phyloP scores from a whole-genome alignment of 2,888 invertebrate genomes.

The Drosophila siamana region DNA sequence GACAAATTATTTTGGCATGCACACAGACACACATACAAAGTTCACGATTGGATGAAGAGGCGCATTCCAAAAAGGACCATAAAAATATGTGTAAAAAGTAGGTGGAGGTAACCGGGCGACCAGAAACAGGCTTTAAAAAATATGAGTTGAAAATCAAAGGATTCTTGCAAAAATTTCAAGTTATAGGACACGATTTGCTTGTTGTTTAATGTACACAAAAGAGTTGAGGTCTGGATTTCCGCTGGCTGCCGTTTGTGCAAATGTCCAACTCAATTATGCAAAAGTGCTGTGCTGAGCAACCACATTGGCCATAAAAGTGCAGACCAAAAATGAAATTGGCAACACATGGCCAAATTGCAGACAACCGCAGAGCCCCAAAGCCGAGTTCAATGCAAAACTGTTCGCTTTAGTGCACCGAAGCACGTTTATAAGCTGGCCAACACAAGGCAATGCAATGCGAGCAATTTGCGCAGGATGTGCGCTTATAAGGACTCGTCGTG shows the following conservation, averaged over 20 bases:
- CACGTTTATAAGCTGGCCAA: slow-evolving; percentile 13
- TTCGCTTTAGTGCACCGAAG: not conserved
- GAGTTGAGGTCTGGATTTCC: slow-evolving; percentile 16
- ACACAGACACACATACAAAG: slow-evolving; percentile 30
- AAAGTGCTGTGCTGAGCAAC: not conserved
- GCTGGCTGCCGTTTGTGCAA: slow-evolving; percentile 19
- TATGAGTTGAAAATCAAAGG: slow-evolving; percentile 48
- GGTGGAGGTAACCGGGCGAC: slow-evolving; percentile 51
- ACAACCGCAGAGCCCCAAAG: slow-evolving; percentile 29
- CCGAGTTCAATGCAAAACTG: slow-evolving; percentile 15
- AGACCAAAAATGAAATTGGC: slow-evolving; percentile 4
- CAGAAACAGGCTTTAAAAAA: slow-evolving; percentile 43
- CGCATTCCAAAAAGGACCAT: slow-evolving; percentile 55
- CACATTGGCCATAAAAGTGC: slow-evolving; percentile 12
- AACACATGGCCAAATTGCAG: slow-evolving; percentile 8
- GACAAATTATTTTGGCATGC: slow-evolving; percentile 42
- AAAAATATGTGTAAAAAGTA: slow-evolving; percentile 23
- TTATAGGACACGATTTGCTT: slow-evolving; percentile 3
- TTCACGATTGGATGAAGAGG: slow-evolving; percentile 68
- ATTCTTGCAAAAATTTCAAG: slow-evolving; percentile 7
- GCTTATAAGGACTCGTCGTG: not conserved
- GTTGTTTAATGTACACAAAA: slow-evolving; percentile 4
- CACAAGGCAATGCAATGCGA: not conserved
- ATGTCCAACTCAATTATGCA: not conserved
- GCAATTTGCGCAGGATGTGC: slow-evolving; percentile 29